Percentiles rank a stretch among this genome's conserved stretches.
Evolutionary conservation across 2,113 vertebrate genomes (phyloP).

Genomic region (Carassius carassius): DNA sequence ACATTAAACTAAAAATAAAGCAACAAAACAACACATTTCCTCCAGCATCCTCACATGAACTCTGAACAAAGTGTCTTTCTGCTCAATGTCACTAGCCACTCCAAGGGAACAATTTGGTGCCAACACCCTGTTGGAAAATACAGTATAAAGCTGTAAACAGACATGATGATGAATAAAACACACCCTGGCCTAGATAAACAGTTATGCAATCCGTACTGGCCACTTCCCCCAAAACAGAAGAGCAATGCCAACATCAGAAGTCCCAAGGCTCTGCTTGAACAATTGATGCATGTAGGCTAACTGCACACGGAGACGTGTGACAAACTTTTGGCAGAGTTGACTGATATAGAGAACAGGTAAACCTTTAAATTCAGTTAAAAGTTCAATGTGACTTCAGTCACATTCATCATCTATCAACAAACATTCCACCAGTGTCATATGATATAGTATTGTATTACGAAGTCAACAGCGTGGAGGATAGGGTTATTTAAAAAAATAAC

Average conservation of each 20-base stretch:
- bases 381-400: not conserved
- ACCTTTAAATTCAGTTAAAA: not conserved
- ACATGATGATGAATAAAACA: conserved; percentile 22
- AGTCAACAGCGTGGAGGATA: not conserved
- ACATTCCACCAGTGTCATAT: not conserved
- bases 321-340: not conserved
- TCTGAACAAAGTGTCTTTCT: not conserved
- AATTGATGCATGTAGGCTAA: not conserved
- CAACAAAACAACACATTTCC: not conserved
- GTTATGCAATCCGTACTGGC: conserved; percentile 31
- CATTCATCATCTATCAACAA: not conserved
- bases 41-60: not conserved
- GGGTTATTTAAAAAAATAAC: too few species aligned
- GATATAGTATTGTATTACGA: too few species aligned
- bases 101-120: conserved; percentile 3
- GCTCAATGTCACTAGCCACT: conserved; percentile 20
- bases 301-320: not conserved
- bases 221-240: conserved; percentile 7
- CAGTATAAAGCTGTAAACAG: conserved; percentile 21
- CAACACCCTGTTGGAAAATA: not conserved
- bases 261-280: conserved; percentile 31
- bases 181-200: conserved; percentile 41
- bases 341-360: not conserved
- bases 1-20: conserved; percentile 15
- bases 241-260: conserved; percentile 12